These are phyloP conservation scores for Otus sunia DNA, from an alignment of 2,113 vertebrate species.

Conservation along the genomic window DNA sequence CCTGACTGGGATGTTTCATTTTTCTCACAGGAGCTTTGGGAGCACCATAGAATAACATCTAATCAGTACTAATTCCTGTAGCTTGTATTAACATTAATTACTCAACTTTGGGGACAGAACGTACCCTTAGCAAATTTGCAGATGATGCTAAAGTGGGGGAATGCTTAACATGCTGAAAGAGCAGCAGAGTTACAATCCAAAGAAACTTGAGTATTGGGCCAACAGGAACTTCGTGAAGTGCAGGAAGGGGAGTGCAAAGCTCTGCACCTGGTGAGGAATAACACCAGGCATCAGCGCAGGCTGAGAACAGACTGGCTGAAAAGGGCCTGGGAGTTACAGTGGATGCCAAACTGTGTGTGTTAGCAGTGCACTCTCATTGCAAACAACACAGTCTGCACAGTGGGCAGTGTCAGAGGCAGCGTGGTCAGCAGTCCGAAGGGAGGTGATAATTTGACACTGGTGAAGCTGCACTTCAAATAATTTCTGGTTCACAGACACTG, in stretches of 20 bases:
- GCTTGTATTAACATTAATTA: constrained; percentile 54
- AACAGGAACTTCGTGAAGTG: background rate
- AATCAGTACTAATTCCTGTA: constrained; percentile 54
- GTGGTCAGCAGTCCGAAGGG: background rate
- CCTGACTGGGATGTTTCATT: constrained; percentile 51
- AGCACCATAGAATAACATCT: constrained; percentile 36
- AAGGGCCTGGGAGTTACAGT: background rate
- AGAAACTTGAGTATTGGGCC: background rate
- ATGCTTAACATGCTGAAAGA: background rate
- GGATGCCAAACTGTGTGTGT: background rate
- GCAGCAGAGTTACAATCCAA: background rate
- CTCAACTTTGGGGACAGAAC: constrained; percentile 20
- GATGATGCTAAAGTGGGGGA: background rate
- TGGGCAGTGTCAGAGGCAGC: accelerated
- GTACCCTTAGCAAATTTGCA: background rate
- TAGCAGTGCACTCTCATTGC: background rate
- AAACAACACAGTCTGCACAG: background rate
- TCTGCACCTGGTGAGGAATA: background rate
- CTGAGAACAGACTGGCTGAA: background rate
- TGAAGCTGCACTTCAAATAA: background rate
- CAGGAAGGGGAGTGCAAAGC: background rate
- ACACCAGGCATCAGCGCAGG: background rate
- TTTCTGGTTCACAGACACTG: background rate
- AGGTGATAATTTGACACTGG: background rate
- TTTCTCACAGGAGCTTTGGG: constrained; percentile 40